These are phyloP conservation scores for Lepidostoma basale DNA, from an alignment of 1,140 invertebrate genomes.

Conservation along the genomic window DNA sequence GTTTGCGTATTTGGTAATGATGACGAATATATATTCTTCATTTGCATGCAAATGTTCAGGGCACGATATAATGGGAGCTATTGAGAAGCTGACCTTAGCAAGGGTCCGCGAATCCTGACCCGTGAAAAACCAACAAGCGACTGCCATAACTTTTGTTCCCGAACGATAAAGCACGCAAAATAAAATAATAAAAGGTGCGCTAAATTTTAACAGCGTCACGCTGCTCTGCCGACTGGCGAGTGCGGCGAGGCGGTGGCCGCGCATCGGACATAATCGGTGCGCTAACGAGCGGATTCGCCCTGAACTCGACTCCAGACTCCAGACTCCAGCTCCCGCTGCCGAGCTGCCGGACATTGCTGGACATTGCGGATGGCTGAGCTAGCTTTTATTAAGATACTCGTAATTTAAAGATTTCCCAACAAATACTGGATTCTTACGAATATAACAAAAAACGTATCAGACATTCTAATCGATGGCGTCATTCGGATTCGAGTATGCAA, in stretches of 20 bases:
- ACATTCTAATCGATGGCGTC: constrained; percentile 17
- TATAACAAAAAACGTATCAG: background rate
- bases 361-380: no score
- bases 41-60: no score
- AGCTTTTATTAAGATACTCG: no score
- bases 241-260: no score
- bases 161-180: constrained; percentile 6
- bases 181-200: constrained; percentile 13
- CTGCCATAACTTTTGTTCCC: constrained; percentile 13
- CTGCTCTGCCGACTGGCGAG: background rate
- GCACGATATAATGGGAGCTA: no score
- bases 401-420: background rate
- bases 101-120: constrained; percentile 17
- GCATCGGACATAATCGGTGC: no score
- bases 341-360: no score
- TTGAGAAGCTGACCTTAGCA: background rate
- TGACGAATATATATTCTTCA: no score
- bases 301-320: no score
- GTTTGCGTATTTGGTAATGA: no score
- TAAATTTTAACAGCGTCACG: constrained; percentile 25
- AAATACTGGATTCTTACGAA: background rate
- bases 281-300: no score
- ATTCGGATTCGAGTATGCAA: constrained; percentile 25
- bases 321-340: no score
- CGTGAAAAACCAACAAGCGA: constrained; percentile 26